Percentiles rank a stretch among this genome's conserved stretches.
These are phyloP conservation scores for Falco berigora DNA, from an alignment of 2,797 vertebrate species.

Conservation along the genomic window DNA sequence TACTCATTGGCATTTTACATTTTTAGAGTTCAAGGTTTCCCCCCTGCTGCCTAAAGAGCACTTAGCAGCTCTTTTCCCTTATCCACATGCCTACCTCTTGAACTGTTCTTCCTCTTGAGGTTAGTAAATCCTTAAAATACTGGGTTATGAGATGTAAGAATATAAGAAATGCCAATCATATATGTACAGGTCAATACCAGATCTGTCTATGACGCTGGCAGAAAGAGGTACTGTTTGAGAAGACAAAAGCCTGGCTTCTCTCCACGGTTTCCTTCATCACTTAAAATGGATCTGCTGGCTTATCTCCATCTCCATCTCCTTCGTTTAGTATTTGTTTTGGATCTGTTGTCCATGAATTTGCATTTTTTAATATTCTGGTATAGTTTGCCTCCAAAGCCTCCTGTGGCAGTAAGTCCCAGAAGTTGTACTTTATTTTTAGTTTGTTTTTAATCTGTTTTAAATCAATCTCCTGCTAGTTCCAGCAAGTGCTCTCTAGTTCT, in stretches of 20 bases:
- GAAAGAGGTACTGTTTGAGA: background rate
- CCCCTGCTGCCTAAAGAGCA: background rate
- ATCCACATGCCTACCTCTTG: background rate
- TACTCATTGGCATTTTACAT: background rate
- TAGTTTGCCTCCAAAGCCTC: background rate
- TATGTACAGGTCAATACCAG: background rate
- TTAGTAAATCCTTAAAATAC: background rate
- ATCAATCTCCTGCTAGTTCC: background rate
- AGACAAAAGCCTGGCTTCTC: background rate
- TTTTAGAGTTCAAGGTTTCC: constrained; percentile 2
- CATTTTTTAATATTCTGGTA: background rate
- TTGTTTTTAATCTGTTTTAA: background rate
- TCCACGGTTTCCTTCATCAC: background rate
- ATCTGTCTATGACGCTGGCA: background rate
- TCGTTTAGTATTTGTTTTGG: background rate
- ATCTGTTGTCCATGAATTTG: background rate
- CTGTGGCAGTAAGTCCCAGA: background rate
- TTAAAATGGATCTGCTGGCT: background rate
- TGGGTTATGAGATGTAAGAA: background rate
- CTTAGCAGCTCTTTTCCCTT: background rate
- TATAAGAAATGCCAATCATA: background rate
- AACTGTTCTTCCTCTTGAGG: background rate
- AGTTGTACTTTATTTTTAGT: background rate
- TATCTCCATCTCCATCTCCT: background rate
- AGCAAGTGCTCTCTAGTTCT: background rate